Conservation (phyloP, 1,140 invertebrate genomes). For the Brachionus rotundiformis region DNA sequence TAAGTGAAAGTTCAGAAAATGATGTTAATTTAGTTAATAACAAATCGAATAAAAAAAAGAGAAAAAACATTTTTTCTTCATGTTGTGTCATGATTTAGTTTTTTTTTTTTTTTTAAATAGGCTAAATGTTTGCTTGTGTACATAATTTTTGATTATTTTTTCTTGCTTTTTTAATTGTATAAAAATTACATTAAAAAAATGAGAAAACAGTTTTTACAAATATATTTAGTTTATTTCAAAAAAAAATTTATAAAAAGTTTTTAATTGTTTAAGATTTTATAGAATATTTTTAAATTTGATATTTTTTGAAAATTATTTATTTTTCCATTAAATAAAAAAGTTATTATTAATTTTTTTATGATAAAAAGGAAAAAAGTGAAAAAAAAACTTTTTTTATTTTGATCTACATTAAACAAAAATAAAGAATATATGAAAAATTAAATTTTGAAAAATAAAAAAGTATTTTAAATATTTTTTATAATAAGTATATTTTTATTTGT, state of each 20-base stretch:
- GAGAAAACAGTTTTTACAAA: background rate
- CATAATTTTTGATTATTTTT: background rate
- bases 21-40: constrained; percentile 14
- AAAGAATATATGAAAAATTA: too few relatives aligned
- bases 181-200: background rate
- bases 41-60: background rate
- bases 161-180: background rate
- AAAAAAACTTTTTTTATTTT: too few relatives aligned
- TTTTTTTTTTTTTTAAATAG: background rate
- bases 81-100: background rate
- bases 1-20: background rate
- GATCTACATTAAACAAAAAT: too few relatives aligned
- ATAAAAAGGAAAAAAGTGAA: too few relatives aligned
- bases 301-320: too few relatives aligned
- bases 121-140: background rate
- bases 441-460: too few relatives aligned
- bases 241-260: background rate
- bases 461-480: too few relatives aligned
- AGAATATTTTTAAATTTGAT: background rate
- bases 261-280: background rate
- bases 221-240: background rate
- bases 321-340: too few relatives aligned
- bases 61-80: background rate
- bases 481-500: too few relatives aligned
- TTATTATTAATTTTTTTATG: too few relatives aligned